Conservation (phyloP, 1,140 invertebrate species). For the Bombus pascuorum region DNA sequence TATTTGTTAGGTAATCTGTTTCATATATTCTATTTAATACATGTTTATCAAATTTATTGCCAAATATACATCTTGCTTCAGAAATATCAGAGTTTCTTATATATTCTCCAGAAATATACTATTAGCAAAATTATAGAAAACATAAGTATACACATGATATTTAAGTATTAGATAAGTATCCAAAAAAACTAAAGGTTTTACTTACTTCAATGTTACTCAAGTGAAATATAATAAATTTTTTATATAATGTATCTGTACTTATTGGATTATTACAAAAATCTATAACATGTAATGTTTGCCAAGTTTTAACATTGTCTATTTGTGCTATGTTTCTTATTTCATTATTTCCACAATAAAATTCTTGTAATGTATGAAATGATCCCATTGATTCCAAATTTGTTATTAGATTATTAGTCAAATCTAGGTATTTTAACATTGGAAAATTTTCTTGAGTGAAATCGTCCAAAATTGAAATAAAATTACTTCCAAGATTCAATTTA, state of each 20-base stretch:
- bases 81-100: constrained; percentile 43
- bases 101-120: constrained; percentile 60
- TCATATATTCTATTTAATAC: constrained; percentile 46
- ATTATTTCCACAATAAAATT: constrained; percentile 63
- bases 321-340: constrained; percentile 44
- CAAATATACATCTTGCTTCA: constrained; percentile 51
- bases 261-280: constrained; percentile 59
- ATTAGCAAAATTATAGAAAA: constrained; percentile 12
- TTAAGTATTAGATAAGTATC: background rate
- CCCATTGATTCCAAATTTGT: constrained; percentile 45
- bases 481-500: constrained; percentile 56
- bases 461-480: constrained; percentile 49
- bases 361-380: constrained; percentile 47
- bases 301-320: constrained; percentile 60
- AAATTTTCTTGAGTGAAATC: constrained; percentile 52
- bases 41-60: constrained; percentile 56
- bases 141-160: background rate
- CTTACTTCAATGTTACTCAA: constrained; percentile 36
- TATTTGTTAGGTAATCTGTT: constrained; percentile 33
- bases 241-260: constrained; percentile 33
- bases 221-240: constrained; percentile 58
- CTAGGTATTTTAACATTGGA: constrained; percentile 55
- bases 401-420: constrained; percentile 64
- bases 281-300: constrained; percentile 49
- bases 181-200: background rate